Base-by-base conservation (phyloP, 2,888 invertebrate species). In the Limnephilus rhombicus region DNA sequence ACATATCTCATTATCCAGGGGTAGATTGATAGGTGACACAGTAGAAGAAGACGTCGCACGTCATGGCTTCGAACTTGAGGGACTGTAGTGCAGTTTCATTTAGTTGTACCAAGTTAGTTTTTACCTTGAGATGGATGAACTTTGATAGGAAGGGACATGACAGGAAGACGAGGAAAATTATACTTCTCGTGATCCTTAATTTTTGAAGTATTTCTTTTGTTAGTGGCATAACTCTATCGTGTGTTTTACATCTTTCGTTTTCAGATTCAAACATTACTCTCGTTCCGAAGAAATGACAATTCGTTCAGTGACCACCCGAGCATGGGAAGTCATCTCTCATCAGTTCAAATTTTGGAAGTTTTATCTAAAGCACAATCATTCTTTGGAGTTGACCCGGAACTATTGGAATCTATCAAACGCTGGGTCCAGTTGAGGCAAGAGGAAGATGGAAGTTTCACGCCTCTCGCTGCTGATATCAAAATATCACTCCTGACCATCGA, bases 251-350 rank as follows among this genome's bases (percentile, higher is more conserved):
- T 5, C 4, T 0, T 85, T 45, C 87, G 93, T 80, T 94, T 95
- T 41, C 95, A 97, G 97, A 96, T 97, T 2, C 97, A 97, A 95
- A 95, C 96, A 1, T 95, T 97, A 11, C 95, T 97, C 1, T 96
- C 97, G 0, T 97, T 97, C 95, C 96, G 97, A 13, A 97, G 97
- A 94, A 96, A 95, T n/a, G 97, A 97, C 94, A 97, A 97, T 94
- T 97, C 97, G 0, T 97, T 97, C 94, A 97, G 97, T 92, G 97
- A 97, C 92, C 97, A 97, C 93, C 97, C 96, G 93, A 96, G 96
- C 94, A 95, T 97, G 94, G 96, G 96, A 92, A 97, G 97, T 94
- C 97, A 97, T 93, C 95, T 96, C 92, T 96, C 96, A 0, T 97
- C 97, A 0, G 96, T 97, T 3, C 96, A 96, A 94, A 96, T 96